Evolutionary conservation across 2,113 vertebrate genomes (phyloP).

Genomic region (Oryzias woworae): DNA sequence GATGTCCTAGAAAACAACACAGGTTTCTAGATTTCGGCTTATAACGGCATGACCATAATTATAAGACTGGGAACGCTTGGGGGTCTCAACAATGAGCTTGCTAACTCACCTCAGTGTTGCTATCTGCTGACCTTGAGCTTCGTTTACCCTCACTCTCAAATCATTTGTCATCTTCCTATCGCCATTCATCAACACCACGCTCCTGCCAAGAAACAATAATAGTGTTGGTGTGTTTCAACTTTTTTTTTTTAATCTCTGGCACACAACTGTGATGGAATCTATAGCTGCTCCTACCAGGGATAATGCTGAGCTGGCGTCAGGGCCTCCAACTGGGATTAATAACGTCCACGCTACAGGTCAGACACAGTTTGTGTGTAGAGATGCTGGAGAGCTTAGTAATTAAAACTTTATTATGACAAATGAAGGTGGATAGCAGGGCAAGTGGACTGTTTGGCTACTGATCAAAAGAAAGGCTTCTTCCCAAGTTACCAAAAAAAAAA

Average conservation of each 20-base stretch:
- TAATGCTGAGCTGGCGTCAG: conserved; percentile 62
- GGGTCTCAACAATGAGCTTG: conserved; percentile 36
- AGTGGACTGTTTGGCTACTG: conserved; percentile 58
- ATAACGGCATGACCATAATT: too few species aligned
- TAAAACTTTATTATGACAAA: conserved; percentile 76
- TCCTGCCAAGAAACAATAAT: conserved; percentile 49
- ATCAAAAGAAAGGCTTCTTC: conserved; percentile 60
- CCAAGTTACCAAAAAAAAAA: conserved; percentile 39
- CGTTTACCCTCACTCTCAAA: conserved; percentile 27
- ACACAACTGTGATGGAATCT: conserved; percentile 48
- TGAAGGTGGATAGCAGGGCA: conserved; percentile 50
- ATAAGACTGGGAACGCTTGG: too few species aligned
- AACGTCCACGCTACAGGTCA: conserved; percentile 36
- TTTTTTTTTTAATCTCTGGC: conserved; percentile 19
- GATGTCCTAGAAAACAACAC: too few species aligned
- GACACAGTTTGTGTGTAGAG: conserved; percentile 31
- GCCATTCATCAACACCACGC: conserved; percentile 40
- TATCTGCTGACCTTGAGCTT: conserved; percentile 59
- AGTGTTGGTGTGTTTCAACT: conserved; percentile 46
- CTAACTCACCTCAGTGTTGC: conserved; percentile 18
- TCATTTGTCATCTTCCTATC: conserved; percentile 54
- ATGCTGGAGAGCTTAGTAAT: conserved; percentile 60
- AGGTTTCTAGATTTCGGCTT: too few species aligned
- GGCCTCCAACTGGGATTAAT: conserved; percentile 62
- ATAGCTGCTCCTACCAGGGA: conserved; percentile 44